phyloP scores from a whole-genome alignment of 2,113 vertebrate species.

The Laticauda laticaudata region DNA sequence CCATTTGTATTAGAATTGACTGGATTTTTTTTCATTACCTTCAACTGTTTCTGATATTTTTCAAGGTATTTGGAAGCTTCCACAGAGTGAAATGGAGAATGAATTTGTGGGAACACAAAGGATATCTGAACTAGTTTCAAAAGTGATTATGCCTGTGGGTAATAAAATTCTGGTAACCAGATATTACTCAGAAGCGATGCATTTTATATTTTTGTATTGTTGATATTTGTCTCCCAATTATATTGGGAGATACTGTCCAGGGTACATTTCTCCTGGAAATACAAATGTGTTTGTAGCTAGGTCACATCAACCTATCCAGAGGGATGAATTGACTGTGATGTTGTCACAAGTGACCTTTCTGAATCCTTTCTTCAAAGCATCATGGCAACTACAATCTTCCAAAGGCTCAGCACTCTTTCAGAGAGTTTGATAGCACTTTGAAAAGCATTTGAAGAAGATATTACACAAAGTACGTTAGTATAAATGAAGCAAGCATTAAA shows the following conservation, averaged over 20 bases:
- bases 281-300: background rate
- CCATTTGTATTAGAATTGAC: background rate
- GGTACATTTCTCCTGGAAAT: background rate
- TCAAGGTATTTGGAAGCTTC: background rate
- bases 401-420: background rate
- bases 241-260: background rate
- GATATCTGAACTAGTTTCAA: background rate
- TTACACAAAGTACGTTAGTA: background rate
- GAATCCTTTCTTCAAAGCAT: background rate
- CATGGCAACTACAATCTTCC: background rate
- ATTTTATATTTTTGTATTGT: background rate
- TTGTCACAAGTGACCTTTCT: background rate
- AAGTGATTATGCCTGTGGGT: background rate
- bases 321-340: background rate
- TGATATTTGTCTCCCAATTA: background rate
- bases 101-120: background rate
- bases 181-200: background rate
- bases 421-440: background rate
- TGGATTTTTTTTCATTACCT: background rate
- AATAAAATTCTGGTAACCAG: background rate
- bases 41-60: background rate
- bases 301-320: background rate
- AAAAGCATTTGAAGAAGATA: background rate
- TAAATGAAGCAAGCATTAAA: background rate
- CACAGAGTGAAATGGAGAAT: background rate